Evolutionary conservation across 2,888 invertebrate species (phyloP).

Genomic region (Caenorhabditis japonica): DNA sequence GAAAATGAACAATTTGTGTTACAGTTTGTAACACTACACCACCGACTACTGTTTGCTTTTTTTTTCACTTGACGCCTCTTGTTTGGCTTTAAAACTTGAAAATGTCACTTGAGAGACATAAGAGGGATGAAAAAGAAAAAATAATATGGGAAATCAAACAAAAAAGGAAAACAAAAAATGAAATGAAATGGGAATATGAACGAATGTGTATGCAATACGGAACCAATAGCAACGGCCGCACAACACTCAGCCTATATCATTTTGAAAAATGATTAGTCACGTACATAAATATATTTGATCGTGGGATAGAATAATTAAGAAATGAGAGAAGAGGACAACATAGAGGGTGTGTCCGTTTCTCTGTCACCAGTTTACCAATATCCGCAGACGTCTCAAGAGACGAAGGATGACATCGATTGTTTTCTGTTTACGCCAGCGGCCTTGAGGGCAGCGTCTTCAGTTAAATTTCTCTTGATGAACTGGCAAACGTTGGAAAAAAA

Average conservation of each 20-base stretch:
- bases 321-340: conserved; percentile 1
- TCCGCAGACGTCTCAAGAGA: too few species aligned
- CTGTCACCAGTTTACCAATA: too few species aligned
- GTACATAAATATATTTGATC: too few species aligned
- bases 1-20: conserved; percentile 9
- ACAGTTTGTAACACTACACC: too few species aligned
- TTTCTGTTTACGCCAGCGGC: too few species aligned
- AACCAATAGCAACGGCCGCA: conserved; percentile 8
- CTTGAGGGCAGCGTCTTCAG: too few species aligned
- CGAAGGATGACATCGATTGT: too few species aligned
- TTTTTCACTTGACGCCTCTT: background rate
- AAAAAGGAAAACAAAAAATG: conserved; percentile 1
- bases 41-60: too few species aligned
- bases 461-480: too few species aligned
- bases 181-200: background rate
- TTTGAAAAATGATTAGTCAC: conserved; percentile 1
- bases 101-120: background rate
- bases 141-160: conserved; percentile 1
- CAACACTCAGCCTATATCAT: background rate
- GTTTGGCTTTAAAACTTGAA: conserved; percentile 14
- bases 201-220: background rate
- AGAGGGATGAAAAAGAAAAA: background rate
- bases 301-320: too few species aligned
- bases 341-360: too few species aligned
- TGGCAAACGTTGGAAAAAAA: too few species aligned